Base-by-base conservation (phyloP, 2,888 invertebrate species). In the Microdon myrmicae region DNA sequence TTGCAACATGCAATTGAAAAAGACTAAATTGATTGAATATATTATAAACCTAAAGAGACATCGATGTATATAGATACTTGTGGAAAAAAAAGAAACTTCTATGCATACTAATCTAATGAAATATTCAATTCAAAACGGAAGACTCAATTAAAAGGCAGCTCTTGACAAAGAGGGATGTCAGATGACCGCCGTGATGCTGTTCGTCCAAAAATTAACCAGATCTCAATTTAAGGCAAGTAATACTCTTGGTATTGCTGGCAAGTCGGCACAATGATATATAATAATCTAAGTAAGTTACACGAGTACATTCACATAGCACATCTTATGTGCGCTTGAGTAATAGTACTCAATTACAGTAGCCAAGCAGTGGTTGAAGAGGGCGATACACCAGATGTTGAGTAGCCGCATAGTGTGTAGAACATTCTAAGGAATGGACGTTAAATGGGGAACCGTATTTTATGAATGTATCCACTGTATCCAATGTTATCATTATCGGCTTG, bases 141-240 rank as follows among this genome's bases (percentile, higher is more conserved):
- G 48, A 48, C 60, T 61, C 34, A 61, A 61, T 61, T 61, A 55
- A 61, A 61, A 49, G 3, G 12, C 26, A 43, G 44, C 43, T 55
- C 48, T 55, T 44, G 38, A 49, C 43, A 39, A 44, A 37, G 47
- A 34, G 55, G 55, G 44, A 34, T 55, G 55, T 55, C 28, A 55
- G 48, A 32, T 49, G 31, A 55, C 49, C 25, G 23, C 29, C 26
- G 43, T 61, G 19, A 38, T 47, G 35, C 34, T 55, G 35, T 61
- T 55, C 39, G 39, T 61, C 48, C 53, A 53, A 49, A 61, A 44
- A 39, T 55, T 61, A 61, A 49, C 38, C 38, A 55, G 44, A 28
- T 19, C 55, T 49, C 60, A 49, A 61, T 61, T 55, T 55, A 61
- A 61, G 41, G 44, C 26, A 44, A 61, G 60, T 48, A 61, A 44